A percentile compares a stretch with the other conserved stretches of the same genome.
Evolutionary conservation across 2,888 invertebrate species (phyloP).

Genomic region (Brachycybe producta): DNA sequence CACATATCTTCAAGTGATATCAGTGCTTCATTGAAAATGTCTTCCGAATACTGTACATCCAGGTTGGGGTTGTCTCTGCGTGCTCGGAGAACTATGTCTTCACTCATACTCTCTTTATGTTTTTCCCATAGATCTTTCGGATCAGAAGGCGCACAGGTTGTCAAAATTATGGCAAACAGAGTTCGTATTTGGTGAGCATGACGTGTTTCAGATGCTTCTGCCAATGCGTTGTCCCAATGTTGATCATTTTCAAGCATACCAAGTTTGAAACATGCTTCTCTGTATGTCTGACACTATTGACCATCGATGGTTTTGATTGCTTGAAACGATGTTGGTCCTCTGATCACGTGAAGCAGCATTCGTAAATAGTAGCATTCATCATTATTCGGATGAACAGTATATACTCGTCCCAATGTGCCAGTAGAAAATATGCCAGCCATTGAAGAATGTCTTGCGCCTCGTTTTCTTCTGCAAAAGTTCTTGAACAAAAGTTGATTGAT

Average conservation of each 20-base stretch:
- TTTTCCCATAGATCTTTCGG: conserved; percentile 22
- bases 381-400: conserved; percentile 24
- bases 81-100: conserved; percentile 27
- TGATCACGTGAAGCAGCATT: too few relatives aligned
- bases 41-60: background rate
- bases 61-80: conserved; percentile 12
- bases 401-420: too few relatives aligned
- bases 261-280: conserved; percentile 27
- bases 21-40: conserved; percentile 13
- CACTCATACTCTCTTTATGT: conserved; percentile 23
- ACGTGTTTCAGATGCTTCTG: background rate
- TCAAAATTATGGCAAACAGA: conserved; percentile 22
- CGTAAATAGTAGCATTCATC: conserved; percentile 24
- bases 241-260: conserved; percentile 29
- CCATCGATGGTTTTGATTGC: conserved; percentile 29
- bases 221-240: background rate
- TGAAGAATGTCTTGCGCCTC: too few relatives aligned
- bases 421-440: too few relatives aligned
- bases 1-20: conserved; percentile 16
- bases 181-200: conserved; percentile 21
- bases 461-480: too few relatives aligned
- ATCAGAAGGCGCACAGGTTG: conserved; percentile 19
- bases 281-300: conserved; percentile 27
- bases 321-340: conserved; percentile 27
- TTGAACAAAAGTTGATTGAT: too few relatives aligned